Evolutionary conservation across 2,113 vertebrate species (phyloP).

Genomic region (Laticauda colubrina): DNA sequence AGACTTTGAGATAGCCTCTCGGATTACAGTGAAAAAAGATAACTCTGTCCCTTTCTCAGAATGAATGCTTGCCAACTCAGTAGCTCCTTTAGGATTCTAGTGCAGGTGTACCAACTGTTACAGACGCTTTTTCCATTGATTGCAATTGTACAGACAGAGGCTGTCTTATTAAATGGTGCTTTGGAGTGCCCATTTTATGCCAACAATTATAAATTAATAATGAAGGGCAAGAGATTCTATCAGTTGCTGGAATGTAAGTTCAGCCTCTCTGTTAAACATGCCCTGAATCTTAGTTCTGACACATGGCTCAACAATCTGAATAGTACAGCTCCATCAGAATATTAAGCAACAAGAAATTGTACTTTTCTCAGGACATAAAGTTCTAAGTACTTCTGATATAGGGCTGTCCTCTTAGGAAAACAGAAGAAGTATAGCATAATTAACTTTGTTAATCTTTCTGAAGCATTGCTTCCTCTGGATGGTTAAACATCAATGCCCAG

Average conservation of each 20-base stretch:
- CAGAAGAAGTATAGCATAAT: background rate
- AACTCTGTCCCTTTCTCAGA: background rate
- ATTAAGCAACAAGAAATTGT: background rate
- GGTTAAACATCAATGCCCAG: background rate
- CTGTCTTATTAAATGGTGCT: constrained; percentile 7
- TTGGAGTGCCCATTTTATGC: background rate
- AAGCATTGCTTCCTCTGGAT: background rate
- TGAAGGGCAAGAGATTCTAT: background rate
- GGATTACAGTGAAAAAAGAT: background rate
- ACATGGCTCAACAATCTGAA: background rate
- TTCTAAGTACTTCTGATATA: background rate
- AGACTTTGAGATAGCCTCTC: background rate
- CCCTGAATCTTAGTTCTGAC: background rate
- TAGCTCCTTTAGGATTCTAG: background rate
- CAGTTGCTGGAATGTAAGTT: background rate
- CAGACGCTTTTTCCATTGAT: background rate
- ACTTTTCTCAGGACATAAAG: background rate
- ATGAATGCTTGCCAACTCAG: background rate
- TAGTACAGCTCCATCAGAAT: background rate
- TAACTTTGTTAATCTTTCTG: background rate
- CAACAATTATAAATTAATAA: background rate
- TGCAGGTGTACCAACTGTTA: background rate
- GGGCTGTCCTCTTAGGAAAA: background rate
- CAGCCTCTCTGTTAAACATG: background rate
- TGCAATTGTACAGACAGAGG: background rate